Evolutionary conservation across 2,797 vertebrate species (phyloP), one percentile per base, ranked within the genome.

Genomic region (Pseudomugil tenellus): DNA sequence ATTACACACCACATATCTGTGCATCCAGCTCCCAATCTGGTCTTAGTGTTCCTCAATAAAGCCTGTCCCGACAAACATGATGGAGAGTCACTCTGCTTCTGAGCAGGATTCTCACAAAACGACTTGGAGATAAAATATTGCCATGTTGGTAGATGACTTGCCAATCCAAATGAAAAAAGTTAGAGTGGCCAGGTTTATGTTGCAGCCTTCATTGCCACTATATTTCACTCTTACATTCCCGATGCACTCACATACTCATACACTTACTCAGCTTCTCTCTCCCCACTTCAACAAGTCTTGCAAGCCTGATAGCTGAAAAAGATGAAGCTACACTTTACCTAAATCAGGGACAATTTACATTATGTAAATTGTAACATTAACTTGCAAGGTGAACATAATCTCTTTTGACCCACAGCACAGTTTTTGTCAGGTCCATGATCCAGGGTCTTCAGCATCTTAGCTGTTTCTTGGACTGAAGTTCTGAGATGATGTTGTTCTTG

Each of bases 101-200:
- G 83, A 87, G 83, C 81, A 73, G 76, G 81, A 90, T 83, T 82
- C 88, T 89, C 87, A 84, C 84, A 90, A 89, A 90, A 86, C 65
- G 72, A 84, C 86, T 84, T 60, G 60, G 67, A 74, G 80, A 79
- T 88, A 88, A 92, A 90, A 91, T 91, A 93, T 61, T 52, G 77
- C 81, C 74, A 54, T 76, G 66, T 67, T 60, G 82, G 84, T 81
- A 84, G 81, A 70, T 80, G 83, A 87, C 87, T 90, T 90, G 90
- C 91, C 91, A 90, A 91, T 93, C 89, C 90, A 92, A 93, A 92
- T 92, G 88, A 82, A 92, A 91, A 92, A 93, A 89, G 87, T 89
- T 90, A 54, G 84, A 91, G 89, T 79, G 89, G 81, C 79, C 73
- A 63, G 84, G 81, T 91, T 89, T 90, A 85, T 71, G 76, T 76